Conservation (phyloP, 2,888 invertebrate species). For the Leucania comma region DNA sequence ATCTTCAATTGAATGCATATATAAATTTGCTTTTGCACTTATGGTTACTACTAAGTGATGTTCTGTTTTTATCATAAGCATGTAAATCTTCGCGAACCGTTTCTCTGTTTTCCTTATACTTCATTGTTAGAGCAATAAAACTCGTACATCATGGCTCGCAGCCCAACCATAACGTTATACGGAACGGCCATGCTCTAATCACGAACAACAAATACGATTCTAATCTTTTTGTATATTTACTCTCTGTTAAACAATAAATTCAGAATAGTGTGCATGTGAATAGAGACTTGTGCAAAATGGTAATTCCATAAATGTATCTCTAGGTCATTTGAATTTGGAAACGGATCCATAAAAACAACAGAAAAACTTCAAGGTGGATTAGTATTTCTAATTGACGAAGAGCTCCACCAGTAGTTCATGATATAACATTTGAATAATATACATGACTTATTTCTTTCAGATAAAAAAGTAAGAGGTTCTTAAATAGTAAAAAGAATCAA, state of each 20-base stretch:
- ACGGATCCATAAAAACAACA: constrained; percentile 21
- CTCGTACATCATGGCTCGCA: constrained; percentile 43
- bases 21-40: constrained; percentile 31
- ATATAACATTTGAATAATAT: constrained; percentile 10
- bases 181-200: constrained; percentile 48
- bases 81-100: constrained; percentile 35
- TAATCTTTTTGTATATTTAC: constrained; percentile 45
- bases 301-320: constrained; percentile 19
- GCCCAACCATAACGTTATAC: constrained; percentile 39
- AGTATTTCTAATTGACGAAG: constrained; percentile 18
- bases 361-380: constrained; percentile 31
- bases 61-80: constrained; percentile 35
- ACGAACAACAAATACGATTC: constrained; percentile 52
- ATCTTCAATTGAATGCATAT: constrained; percentile 32
- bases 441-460: background rate
- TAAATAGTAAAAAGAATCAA: too few species aligned
- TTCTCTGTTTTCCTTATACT: constrained; percentile 56
- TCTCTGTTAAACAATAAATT: constrained; percentile 26
- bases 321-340: constrained; percentile 25
- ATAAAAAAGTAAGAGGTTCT: background rate
- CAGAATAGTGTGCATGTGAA: constrained; percentile 11
- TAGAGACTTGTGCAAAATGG: constrained; percentile 18
- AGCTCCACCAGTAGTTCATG: background rate
- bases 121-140: constrained; percentile 59
- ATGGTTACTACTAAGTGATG: constrained; percentile 20